Conservation (phyloP, 1,140 invertebrate genomes). For the Neuroterus valhalla region DNA sequence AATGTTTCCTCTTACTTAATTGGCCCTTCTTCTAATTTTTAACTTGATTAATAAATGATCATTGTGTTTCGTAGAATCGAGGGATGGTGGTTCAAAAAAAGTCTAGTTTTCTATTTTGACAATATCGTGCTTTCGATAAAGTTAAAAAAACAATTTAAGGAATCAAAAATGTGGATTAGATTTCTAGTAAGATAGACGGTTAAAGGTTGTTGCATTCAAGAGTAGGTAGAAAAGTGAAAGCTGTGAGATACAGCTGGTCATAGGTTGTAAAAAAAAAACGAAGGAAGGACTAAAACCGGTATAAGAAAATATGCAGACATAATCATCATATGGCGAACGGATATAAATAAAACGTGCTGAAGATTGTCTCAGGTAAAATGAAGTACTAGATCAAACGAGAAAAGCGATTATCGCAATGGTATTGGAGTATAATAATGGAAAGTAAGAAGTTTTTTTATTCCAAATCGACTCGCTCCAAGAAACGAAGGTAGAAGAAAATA, state of each 20-base stretch:
- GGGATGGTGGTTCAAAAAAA: not conserved
- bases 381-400: constrained; percentile 10
- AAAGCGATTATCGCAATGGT: not conserved
- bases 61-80: not conserved
- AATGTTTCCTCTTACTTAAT: not conserved
- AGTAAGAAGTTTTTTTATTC: no score
- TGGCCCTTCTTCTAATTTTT: constrained; percentile 8
- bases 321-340: constrained; percentile 20
- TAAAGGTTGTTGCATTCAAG: not conserved
- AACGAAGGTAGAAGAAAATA: no score
- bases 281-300: not conserved
- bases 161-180: not conserved
- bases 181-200: not conserved
- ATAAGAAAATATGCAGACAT: constrained; percentile 19
- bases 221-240: constrained; percentile 9
- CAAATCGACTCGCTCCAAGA: no score
- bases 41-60: not conserved
- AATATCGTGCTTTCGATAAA: not conserved
- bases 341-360: constrained; percentile 22
- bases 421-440: not conserved
- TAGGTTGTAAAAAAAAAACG: not conserved
- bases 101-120: not conserved
- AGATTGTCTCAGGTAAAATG: constrained; percentile 15
- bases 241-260: constrained; percentile 18
- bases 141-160: not conserved